These are phyloP conservation scores for Dendrolimus kikuchii DNA, from an alignment of 1,140 invertebrate genomes.

Conservation along the genomic window DNA sequence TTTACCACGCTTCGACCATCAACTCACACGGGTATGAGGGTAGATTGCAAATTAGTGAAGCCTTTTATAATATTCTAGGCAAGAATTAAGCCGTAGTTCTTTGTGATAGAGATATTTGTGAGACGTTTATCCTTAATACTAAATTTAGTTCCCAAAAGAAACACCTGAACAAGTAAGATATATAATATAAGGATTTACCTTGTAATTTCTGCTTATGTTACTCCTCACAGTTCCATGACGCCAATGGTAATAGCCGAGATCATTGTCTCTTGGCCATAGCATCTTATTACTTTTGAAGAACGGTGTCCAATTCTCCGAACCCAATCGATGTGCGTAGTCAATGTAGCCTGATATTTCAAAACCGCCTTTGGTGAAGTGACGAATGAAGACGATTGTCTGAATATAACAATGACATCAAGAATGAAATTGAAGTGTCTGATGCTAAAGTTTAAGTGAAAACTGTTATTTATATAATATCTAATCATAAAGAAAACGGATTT, in stretches of 20 bases:
- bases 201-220: constrained; percentile 80
- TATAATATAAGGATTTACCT: constrained; percentile 24
- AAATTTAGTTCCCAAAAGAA: too few species aligned
- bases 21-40: too few species aligned
- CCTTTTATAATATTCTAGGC: too few species aligned
- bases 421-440: background rate
- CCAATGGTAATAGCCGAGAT: constrained; percentile 85
- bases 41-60: too few species aligned
- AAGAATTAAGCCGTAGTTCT: too few species aligned
- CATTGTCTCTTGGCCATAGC: constrained; percentile 75
- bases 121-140: too few species aligned
- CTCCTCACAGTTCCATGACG: constrained; percentile 75
- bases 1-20: too few species aligned
- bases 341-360: constrained; percentile 86
- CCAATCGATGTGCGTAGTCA: constrained; percentile 81
- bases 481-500: too few species aligned
- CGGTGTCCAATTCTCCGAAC: constrained; percentile 79
- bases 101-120: too few species aligned
- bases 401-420: constrained; percentile 1
- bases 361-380: constrained; percentile 75
- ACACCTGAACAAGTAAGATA: too few species aligned
- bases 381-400: constrained; percentile 82
- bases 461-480: too few species aligned
- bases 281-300: constrained; percentile 79
- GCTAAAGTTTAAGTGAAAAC: too few species aligned